Evolutionary conservation across 2,113 vertebrate species (phyloP).

Genomic region (Rhinolophus sinicus): DNA sequence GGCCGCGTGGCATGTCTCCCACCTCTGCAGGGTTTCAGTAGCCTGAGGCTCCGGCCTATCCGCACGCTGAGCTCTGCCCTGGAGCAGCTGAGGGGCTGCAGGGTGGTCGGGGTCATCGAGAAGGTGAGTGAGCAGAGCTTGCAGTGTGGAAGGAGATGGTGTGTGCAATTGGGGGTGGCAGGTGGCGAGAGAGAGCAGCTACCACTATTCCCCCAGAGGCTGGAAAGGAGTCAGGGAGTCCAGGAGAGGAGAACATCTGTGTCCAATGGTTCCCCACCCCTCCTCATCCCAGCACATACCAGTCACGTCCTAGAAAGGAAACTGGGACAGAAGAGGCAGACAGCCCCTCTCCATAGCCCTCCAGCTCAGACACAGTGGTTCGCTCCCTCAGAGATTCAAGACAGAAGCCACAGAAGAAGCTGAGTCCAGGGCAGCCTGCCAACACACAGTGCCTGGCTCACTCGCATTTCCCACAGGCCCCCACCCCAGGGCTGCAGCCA

Average conservation of each 20-base stretch:
- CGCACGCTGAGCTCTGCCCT: slow-evolving; percentile 95
- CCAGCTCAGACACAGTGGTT: neutral
- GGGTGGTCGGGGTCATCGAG: slow-evolving; percentile 93
- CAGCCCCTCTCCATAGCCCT: neutral
- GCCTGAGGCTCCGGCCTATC: slow-evolving; percentile 96
- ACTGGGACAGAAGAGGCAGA: neutral
- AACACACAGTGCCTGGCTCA: neutral
- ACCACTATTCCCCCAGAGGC: neutral
- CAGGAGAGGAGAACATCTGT: neutral
- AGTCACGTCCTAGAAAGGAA: neutral
- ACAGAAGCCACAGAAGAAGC: slow-evolving; percentile 12
- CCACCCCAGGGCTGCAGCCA: neutral
- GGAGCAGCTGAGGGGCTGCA: slow-evolving; percentile 94
- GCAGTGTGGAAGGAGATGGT: fast-evolving
- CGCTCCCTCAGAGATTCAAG: neutral
- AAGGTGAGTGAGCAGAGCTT: slow-evolving; percentile 87
- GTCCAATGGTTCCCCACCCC: neutral
- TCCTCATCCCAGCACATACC: neutral
- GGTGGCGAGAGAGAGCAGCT: neutral
- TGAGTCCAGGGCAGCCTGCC: neutral
- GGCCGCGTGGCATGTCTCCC: neutral
- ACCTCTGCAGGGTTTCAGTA: slow-evolving; percentile 94
- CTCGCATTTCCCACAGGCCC: neutral
- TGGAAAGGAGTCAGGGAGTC: neutral
- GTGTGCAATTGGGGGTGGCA: fast-evolving